Evolutionary conservation across 1,140 invertebrate species (phyloP), one percentile per base, ranked within the genome.

Genomic region (Drosophila melanica): DNA sequence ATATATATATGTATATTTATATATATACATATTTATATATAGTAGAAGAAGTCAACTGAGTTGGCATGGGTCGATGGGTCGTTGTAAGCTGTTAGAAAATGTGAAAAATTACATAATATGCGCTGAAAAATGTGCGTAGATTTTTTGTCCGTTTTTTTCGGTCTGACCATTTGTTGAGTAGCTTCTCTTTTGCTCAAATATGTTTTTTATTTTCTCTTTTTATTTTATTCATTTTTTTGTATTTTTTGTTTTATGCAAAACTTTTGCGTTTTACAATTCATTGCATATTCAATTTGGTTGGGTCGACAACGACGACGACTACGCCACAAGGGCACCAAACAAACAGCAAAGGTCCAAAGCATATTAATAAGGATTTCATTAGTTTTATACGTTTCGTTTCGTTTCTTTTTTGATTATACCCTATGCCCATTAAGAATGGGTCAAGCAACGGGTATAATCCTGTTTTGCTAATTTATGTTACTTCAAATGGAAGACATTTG

Each of bases 311-410:
- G 60, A 48, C 30, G 10, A 45, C 9, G 39, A 64, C 63, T 30
- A 63, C 59, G 75, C 79, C 74, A 75, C 79, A 85, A 85, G 76
- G 72, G 62, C 76, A 55, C 59, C 60, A 68, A 62, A 75, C 70
- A 90, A 77, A 87, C 66, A 74, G 79, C 86, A 90, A 87, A 90
- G 89, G 82, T 87, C 87, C 84, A 71, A 68, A 72, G 84, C 82
- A 90, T 81, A 90, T 90, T 90, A 90, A 87, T 87, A 87, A 87
- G 87, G 82, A 90, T 90, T 90, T 90, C 89, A 90, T 90, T 90
- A 90, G 87, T 90, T 89, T 89, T 89, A 89, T 78, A 84, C 81
- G 77, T 76, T 80, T 45, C 58, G 23, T 58, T 65, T 72, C 70
- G 48, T 72, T 72, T 60, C n/a, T 33, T 33, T 53, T 74, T 54